Evolutionary conservation across 2,797 vertebrate genomes (phyloP).

Genomic region (Atherinosoma microstoma): DNA sequence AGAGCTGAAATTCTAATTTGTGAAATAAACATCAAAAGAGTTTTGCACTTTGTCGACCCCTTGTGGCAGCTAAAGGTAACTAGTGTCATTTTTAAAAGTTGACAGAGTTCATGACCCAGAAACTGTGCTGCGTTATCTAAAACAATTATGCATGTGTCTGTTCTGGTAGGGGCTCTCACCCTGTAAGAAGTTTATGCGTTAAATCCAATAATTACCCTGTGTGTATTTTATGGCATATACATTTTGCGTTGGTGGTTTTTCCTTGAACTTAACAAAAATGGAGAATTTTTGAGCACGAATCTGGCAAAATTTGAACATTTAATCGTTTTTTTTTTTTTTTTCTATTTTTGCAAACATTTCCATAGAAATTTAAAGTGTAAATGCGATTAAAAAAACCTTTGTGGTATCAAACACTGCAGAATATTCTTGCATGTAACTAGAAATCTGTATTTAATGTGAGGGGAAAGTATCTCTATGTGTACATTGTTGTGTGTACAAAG

Average conservation of each 20-base stretch:
- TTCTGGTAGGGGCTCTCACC: background rate
- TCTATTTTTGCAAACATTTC: background rate
- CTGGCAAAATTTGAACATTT: background rate
- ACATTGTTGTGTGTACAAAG: background rate
- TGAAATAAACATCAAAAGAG: no score
- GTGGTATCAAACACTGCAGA: no score
- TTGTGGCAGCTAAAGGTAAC: slow-evolving; percentile 19
- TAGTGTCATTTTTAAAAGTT: background rate
- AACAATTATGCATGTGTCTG: background rate
- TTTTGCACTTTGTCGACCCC: slow-evolving; percentile 31
- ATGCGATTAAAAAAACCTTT: background rate
- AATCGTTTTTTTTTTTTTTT: background rate
- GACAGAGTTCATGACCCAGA: background rate
- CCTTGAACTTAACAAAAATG: background rate
- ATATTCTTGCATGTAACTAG: no score
- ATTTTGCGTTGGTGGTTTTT: background rate
- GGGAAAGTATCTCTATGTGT: background rate
- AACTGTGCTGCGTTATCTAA: background rate
- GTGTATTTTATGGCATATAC: background rate
- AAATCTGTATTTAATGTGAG: background rate
- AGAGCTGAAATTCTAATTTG: background rate
- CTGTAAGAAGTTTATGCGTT: background rate
- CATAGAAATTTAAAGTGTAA: background rate
- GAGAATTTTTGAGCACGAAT: background rate
- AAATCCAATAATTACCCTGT: background rate